A percentile compares a stretch with the other conserved stretches of the same genome.
Evolutionary conservation across 2,113 vertebrate species (phyloP).

Genomic region (Paraplagusia blochii): DNA sequence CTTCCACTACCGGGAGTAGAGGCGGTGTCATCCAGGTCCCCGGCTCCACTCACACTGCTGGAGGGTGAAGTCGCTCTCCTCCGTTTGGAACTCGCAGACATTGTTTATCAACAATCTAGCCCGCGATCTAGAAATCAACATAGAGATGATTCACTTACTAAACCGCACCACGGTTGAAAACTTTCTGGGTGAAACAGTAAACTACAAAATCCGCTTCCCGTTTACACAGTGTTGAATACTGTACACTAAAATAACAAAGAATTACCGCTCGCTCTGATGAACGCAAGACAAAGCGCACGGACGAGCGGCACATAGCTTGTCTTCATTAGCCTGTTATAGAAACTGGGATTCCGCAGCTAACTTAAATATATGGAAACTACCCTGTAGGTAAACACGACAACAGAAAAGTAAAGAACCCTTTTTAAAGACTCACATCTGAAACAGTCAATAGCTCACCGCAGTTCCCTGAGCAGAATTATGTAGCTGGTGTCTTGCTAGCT

Average conservation of each 20-base stretch:
- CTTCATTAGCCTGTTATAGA: conserved; percentile 2
- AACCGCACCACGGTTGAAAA: background rate
- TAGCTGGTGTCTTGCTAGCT: conserved; percentile 42
- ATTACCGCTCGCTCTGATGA: conserved; percentile 7
- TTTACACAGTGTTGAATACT: background rate
- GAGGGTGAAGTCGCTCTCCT: conserved; percentile 95
- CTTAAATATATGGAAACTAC: background rate
- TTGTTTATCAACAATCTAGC: conserved; percentile 42
- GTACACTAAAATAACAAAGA: background rate
- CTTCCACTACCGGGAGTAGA: conserved; percentile 86
- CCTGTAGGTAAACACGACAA: background rate
- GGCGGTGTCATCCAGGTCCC: conserved; percentile 89
- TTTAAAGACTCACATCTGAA: conserved; percentile 30
- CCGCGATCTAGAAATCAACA: conserved; percentile 21
- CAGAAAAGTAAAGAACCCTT: accelerated
- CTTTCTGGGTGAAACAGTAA: background rate
- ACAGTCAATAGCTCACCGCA: conserved; percentile 28
- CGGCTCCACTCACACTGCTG: conserved; percentile 90
- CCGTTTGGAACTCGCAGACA: conserved; percentile 87
- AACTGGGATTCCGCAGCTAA: background rate
- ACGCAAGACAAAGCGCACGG: conserved; percentile 58
- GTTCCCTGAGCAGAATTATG: conserved; percentile 61
- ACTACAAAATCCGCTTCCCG: accelerated
- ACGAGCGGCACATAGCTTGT: conserved; percentile 44
- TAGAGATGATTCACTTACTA: background rate